These are phyloP conservation scores for Struthio camelus DNA, from an alignment of 2,113 vertebrate species.

Conservation along the genomic window DNA sequence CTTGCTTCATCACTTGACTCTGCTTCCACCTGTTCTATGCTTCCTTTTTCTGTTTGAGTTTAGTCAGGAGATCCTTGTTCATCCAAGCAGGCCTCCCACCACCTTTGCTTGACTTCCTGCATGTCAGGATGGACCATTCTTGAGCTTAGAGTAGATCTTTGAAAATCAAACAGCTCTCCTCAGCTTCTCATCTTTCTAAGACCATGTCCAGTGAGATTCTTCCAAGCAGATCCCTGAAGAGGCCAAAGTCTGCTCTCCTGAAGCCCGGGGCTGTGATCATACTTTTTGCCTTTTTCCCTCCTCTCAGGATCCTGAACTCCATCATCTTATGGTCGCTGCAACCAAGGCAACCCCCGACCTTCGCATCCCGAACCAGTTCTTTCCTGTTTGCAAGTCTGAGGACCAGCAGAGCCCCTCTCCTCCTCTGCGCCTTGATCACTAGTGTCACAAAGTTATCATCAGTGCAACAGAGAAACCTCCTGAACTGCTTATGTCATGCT, in stretches of 20 bases:
- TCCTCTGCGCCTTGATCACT: background rate
- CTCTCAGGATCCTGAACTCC: background rate
- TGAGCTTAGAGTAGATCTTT: background rate
- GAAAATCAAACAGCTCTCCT: background rate
- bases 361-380: background rate
- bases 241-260: background rate
- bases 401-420: background rate
- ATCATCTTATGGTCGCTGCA: background rate
- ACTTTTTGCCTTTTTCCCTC: background rate
- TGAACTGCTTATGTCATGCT: background rate
- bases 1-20: background rate
- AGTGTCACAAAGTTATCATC: background rate
- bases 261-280: background rate
- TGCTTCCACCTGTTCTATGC: fast-evolving
- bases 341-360: background rate
- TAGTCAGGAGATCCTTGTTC: background rate
- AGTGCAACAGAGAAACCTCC: background rate
- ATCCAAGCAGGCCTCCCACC: background rate
- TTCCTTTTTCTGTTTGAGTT: background rate
- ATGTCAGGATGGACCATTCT: background rate
- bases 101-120: background rate
- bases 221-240: background rate
- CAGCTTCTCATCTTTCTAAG: background rate
- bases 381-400: background rate
- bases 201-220: background rate